phyloP scores from a whole-genome alignment of 2,888 invertebrate species.

The Abrostola triplasia region DNA sequence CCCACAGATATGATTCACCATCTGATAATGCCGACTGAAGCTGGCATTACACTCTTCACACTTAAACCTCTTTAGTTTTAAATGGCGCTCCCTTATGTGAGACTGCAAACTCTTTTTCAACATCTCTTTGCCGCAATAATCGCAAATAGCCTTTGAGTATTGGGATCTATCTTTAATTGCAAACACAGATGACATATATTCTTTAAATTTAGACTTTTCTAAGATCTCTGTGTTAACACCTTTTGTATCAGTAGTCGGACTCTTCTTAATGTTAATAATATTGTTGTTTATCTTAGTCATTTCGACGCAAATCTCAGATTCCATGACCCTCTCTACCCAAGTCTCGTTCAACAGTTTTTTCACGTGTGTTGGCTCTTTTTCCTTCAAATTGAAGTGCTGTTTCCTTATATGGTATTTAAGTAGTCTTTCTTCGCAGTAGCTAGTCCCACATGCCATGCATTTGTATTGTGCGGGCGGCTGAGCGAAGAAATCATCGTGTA shows the following conservation, averaged over 20 bases:
- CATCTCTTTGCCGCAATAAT: conserved; percentile 81
- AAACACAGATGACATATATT: conserved; percentile 62
- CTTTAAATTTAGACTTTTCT: conserved; percentile 43
- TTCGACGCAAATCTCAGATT: conserved; percentile 68
- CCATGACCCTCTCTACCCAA: conserved; percentile 72
- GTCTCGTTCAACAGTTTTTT: conserved; percentile 72
- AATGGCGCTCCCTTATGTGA: conserved; percentile 76
- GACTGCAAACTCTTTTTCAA: conserved; percentile 74
- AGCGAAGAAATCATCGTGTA: conserved; percentile 68
- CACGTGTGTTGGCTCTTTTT: conserved; percentile 44
- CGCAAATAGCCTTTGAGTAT: conserved; percentile 73
- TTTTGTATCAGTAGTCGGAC: conserved; percentile 35
- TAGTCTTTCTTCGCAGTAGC: conserved; percentile 72
- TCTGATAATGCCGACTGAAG: conserved; percentile 72
- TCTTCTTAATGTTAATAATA: conserved; percentile 69
- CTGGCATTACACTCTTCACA: conserved; percentile 64
- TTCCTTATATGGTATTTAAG: conserved; percentile 73
- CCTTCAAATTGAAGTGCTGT: conserved; percentile 68
- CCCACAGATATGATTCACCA: conserved; percentile 70
- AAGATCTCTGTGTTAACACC: conserved; percentile 9
- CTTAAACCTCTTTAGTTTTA: conserved; percentile 68
- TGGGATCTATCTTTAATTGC: conserved; percentile 62
- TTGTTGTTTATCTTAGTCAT: conserved; percentile 78
- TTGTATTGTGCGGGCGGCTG: conserved; percentile 45
- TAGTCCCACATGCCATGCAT: conserved; percentile 69